Evolutionary conservation across 1,140 invertebrate species (phyloP).

Genomic region (Pseudoatta argentina): DNA sequence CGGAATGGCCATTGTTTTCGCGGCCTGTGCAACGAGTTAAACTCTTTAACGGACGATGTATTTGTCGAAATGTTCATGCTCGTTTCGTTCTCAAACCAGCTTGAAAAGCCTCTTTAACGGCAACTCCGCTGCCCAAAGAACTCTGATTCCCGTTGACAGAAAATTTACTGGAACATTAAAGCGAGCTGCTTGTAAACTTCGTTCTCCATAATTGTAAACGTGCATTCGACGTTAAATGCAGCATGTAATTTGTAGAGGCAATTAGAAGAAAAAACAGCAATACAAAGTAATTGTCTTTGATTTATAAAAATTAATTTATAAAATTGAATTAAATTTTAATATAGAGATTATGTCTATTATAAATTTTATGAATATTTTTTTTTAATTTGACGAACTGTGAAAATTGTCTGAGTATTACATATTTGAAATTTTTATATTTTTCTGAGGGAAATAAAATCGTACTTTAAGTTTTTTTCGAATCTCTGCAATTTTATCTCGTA

Average conservation of each 20-base stretch:
- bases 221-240: not conserved
- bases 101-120: conserved; percentile 2
- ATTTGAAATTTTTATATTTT: not conserved
- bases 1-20: conserved; percentile 19
- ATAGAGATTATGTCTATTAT: not conserved
- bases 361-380: not conserved
- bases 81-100: not conserved
- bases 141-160: conserved; percentile 25
- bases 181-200: not conserved
- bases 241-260: not conserved
- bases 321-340: not conserved
- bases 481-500: not conserved
- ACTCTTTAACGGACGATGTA: conserved; percentile 54
- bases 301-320: not conserved
- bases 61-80: conserved; percentile 26
- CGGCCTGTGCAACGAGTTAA: conserved; percentile 25
- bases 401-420: not conserved
- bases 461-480: not conserved
- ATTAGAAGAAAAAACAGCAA: not conserved
- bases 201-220: not conserved
- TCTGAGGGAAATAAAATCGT: not conserved
- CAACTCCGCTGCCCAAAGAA: not conserved
- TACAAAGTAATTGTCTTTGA: not conserved
- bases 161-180: not conserved
- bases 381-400: not conserved